Evolutionary conservation across 2,888 invertebrate species (phyloP).

Genomic region (Andrena fulva): DNA sequence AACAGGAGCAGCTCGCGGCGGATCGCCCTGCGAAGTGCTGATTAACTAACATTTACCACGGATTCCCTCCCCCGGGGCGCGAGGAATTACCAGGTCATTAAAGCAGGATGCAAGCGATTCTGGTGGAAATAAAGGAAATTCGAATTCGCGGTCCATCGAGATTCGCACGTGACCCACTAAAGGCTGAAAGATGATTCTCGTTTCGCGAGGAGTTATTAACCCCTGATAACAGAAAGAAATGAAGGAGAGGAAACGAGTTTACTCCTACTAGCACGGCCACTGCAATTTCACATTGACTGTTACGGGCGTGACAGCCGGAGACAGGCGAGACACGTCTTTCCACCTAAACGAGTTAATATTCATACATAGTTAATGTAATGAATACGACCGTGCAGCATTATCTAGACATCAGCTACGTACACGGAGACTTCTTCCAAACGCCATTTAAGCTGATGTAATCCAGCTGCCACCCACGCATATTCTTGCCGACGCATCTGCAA

Average conservation of each 20-base stretch:
- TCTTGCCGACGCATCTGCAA: conserved; percentile 1
- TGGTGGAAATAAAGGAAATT: background rate
- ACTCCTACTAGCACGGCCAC: conserved; percentile 13
- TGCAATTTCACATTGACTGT: conserved; percentile 33
- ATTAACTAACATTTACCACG: conserved; percentile 6
- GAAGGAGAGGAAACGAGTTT: conserved; percentile 9
- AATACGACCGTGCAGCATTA: conserved; percentile 35
- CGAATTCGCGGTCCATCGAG: background rate
- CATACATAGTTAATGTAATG: conserved; percentile 46
- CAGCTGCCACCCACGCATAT: conserved; percentile 33
- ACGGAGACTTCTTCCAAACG: conserved; percentile 42
- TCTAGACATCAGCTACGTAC: conserved; percentile 35
- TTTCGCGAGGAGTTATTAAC: conserved; percentile 2
- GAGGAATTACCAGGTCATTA: background rate
- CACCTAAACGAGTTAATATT: conserved; percentile 57
- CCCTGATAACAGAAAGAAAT: conserved; percentile 9
- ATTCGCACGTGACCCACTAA: background rate
- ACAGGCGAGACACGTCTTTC: conserved; percentile 47
- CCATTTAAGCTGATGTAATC: conserved; percentile 54
- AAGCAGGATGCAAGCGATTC: background rate
- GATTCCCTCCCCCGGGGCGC: background rate
- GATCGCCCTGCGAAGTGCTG: conserved; percentile 3
- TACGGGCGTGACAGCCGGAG: conserved; percentile 32
- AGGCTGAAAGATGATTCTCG: background rate
- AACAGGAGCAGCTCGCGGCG: background rate